Percentiles rank a stretch among this genome's conserved stretches.
These are phyloP conservation scores for Acrobasis repandana DNA, from an alignment of 2,888 invertebrate genomes.

Conservation along the genomic window DNA sequence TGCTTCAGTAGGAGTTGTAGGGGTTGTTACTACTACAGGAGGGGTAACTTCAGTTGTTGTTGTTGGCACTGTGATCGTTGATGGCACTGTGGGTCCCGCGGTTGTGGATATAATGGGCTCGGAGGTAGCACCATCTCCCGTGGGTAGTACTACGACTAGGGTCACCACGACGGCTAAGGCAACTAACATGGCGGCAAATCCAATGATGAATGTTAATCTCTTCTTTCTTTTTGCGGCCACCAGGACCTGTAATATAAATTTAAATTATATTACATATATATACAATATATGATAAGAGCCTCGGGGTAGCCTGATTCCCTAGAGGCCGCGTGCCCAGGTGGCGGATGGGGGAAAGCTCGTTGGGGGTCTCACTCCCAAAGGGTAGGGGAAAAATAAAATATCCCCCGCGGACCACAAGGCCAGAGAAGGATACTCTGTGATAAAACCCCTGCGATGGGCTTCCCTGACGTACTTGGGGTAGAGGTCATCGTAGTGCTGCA, in stretches of 20 bases:
- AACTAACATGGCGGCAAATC: constrained; percentile 79
- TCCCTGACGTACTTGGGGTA: too few relatives aligned
- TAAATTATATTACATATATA: too few relatives aligned
- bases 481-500: too few relatives aligned
- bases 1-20: not conserved
- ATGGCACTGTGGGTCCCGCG: constrained; percentile 18
- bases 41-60: constrained; percentile 24
- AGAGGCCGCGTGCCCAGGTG: too few relatives aligned
- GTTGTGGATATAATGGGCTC: constrained; percentile 54
- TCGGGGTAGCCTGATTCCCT: too few relatives aligned
- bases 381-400: too few relatives aligned
- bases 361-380: too few relatives aligned
- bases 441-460: too few relatives aligned
- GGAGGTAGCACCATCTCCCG: constrained; percentile 54
- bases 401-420: too few relatives aligned
- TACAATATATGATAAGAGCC: too few relatives aligned
- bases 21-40: not conserved
- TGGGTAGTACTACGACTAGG: constrained; percentile 81
- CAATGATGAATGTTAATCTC: constrained; percentile 80
- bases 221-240: constrained; percentile 82
- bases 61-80: constrained; percentile 2
- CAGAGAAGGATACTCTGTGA: too few relatives aligned
- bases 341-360: too few relatives aligned
- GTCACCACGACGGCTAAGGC: constrained; percentile 84
- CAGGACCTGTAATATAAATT: constrained; percentile 77